Evolutionary conservation across 2,888 invertebrate genomes (phyloP).

Genomic region (Rhogogaster chlorosoma): DNA sequence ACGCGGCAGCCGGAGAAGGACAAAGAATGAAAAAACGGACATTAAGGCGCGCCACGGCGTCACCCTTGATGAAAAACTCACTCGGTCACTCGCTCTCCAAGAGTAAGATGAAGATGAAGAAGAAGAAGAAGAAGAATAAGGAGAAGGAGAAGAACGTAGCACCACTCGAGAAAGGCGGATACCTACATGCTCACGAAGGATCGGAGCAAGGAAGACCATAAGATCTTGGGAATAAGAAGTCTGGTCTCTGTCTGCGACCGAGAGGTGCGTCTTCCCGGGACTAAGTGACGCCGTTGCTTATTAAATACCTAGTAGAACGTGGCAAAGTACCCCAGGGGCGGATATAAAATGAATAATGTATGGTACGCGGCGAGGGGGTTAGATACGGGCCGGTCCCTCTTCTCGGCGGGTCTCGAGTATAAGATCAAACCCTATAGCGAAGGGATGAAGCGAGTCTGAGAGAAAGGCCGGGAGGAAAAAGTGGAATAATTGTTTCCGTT

Average conservation of each 20-base stretch:
- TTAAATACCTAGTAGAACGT: slow-evolving; percentile 40
- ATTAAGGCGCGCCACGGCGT: slow-evolving; percentile 17
- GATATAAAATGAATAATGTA: slow-evolving; percentile 42
- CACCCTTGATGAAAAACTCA: slow-evolving; percentile 36
- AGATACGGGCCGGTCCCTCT: background rate
- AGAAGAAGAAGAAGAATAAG: slow-evolving; percentile 14
- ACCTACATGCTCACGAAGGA: slow-evolving; percentile 11
- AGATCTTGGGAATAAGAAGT: background rate
- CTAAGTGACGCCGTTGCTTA: slow-evolving; percentile 30
- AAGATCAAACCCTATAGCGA: background rate
- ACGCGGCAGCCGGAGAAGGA: background rate
- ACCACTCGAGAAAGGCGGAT: slow-evolving; percentile 36
- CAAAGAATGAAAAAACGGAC: slow-evolving; percentile 23
- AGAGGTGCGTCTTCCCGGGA: slow-evolving; percentile 17
- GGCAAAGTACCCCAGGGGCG: slow-evolving; percentile 45
- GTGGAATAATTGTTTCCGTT: slow-evolving; percentile 40
- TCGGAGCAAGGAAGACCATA: background rate
- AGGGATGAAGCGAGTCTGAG: background rate
- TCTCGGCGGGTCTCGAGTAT: background rate
- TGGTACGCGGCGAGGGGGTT: slow-evolving; percentile 23
- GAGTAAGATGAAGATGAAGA: slow-evolving; percentile 2
- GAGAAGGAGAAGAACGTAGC: slow-evolving; percentile 1
- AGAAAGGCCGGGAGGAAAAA: background rate
- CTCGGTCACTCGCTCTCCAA: slow-evolving; percentile 33
- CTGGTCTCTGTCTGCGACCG: slow-evolving; percentile 24